These are phyloP conservation scores for Melanotaenia nigrans DNA, from an alignment of 2,797 vertebrate species.

Conservation along the genomic window DNA sequence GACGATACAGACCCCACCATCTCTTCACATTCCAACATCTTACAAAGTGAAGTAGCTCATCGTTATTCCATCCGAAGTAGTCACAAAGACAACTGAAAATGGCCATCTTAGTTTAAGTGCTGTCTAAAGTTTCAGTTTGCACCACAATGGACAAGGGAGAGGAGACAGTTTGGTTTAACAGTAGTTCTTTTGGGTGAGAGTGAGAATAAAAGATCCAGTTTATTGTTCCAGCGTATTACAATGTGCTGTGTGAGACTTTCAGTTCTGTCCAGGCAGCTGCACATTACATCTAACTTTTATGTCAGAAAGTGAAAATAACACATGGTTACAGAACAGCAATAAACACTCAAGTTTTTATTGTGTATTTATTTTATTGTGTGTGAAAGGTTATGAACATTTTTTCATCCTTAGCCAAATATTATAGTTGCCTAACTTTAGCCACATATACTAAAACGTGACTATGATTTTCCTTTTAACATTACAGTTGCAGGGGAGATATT, in stretches of 20 bases:
- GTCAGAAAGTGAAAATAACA: neutral
- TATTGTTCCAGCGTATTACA: neutral
- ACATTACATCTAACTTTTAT: neutral
- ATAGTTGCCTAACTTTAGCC: too few relatives aligned
- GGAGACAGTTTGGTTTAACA: slow-evolving; percentile 13
- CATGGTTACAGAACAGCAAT: neutral
- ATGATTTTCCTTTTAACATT: neutral
- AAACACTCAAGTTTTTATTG: too few relatives aligned
- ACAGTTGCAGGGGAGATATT: neutral
- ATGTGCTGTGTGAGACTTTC: neutral
- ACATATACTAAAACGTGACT: too few relatives aligned
- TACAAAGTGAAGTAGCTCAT: slow-evolving; percentile 14
- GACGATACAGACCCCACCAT: slow-evolving; percentile 36
- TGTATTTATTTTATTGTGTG: too few relatives aligned
- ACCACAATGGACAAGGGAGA: slow-evolving; percentile 1
- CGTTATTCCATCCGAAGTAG: slow-evolving; percentile 5
- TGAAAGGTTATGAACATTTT: too few relatives aligned
- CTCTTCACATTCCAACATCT: slow-evolving; percentile 39
- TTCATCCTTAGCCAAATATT: neutral
- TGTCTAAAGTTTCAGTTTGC: slow-evolving; percentile 19
- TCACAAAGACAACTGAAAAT: slow-evolving; percentile 1
- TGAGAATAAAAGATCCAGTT: neutral
- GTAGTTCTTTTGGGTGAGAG: slow-evolving; percentile 9
- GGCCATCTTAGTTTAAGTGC: slow-evolving; percentile 17
- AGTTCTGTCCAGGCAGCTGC: neutral